phyloP scores from a whole-genome alignment of 1,140 invertebrate genomes.

The Tyrophagus putrescentiae region DNA sequence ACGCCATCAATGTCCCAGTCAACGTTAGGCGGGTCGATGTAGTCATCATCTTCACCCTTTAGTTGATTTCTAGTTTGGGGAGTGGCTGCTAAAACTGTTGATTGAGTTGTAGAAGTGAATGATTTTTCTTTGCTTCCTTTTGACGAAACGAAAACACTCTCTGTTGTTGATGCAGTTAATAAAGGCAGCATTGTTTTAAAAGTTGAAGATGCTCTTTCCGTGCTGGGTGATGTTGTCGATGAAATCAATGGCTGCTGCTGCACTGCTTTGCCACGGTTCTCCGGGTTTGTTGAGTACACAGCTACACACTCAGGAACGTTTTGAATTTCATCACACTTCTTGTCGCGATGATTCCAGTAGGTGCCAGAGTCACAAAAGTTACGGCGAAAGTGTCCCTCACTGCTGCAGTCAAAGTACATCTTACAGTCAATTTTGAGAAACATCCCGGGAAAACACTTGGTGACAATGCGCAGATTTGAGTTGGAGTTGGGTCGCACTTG shows the following conservation, averaged over 20 bases:
- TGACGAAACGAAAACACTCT: no score
- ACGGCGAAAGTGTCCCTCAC: not conserved
- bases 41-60: no score
- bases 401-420: constrained; percentile 11
- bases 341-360: not conserved
- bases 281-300: not conserved
- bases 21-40: no score
- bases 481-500: no score
- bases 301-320: constrained; percentile 17
- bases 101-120: no score
- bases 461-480: constrained; percentile 8
- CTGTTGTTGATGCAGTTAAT: no score
- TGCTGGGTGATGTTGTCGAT: not conserved
- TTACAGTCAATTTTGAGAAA: constrained; percentile 16
- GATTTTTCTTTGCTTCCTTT: not conserved
- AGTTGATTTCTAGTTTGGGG: no score
- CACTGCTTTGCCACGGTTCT: not conserved
- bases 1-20: no score
- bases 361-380: constrained; percentile 11
- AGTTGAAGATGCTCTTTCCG: no score
- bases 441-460: not conserved
- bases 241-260: not conserved
- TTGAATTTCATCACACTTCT: constrained; percentile 7
- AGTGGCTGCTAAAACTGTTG: no score
- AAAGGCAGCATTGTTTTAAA: no score